phyloP scores from a whole-genome alignment of 2,113 vertebrate species.

The Octodon degus region DNA sequence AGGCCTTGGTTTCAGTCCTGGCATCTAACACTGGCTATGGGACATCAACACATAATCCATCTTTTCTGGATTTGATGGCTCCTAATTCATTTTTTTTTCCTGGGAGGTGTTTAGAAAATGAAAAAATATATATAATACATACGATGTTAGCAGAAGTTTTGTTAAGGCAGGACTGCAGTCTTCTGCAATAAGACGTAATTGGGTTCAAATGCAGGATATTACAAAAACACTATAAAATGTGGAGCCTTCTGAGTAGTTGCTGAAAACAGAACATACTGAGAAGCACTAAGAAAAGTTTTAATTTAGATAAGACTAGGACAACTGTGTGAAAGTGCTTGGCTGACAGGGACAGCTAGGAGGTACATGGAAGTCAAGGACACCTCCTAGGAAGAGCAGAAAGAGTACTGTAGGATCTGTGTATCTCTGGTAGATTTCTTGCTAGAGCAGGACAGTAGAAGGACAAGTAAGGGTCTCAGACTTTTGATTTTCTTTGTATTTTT shows the following conservation, averaged over 20 bases:
- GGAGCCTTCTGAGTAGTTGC: background rate
- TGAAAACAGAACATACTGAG: background rate
- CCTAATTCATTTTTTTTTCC: constrained; percentile 4
- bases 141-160: background rate
- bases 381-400: background rate
- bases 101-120: background rate
- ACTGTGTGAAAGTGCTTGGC: background rate
- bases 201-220: background rate
- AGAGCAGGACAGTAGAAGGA: background rate
- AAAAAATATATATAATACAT: background rate
- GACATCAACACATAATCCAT: background rate
- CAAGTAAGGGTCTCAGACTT: background rate
- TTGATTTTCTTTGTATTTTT: background rate
- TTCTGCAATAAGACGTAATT: background rate
- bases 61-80: constrained; percentile 12
- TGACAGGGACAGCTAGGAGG: background rate
- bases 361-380: background rate
- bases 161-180: background rate
- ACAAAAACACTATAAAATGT: background rate
- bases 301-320: background rate
- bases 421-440: background rate
- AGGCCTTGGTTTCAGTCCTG: background rate
- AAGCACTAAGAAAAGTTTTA: background rate
- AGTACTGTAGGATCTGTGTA: background rate
- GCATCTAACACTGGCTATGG: background rate